These are phyloP conservation scores for Amazona guildingii DNA, from an alignment of 2,113 vertebrate genomes.

Conservation along the genomic window DNA sequence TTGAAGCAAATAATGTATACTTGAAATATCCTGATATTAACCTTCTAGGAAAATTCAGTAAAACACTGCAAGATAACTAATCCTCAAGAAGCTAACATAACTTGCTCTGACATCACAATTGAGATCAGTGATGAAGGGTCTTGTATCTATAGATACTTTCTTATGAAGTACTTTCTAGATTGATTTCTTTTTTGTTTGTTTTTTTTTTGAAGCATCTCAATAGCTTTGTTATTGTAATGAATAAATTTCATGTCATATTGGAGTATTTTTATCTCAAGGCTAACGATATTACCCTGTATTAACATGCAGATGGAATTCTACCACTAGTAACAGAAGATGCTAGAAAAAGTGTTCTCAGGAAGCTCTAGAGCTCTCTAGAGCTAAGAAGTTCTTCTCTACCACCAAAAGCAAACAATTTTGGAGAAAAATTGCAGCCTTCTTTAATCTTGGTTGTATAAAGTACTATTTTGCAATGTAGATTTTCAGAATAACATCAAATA, in stretches of 20 bases:
- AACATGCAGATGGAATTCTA: neutral
- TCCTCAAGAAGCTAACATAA: conserved; percentile 69
- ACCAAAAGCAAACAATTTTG: neutral
- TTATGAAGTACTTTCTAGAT: conserved; percentile 72
- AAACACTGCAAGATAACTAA: neutral
- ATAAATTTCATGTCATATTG: neutral
- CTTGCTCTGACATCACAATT: conserved; percentile 79
- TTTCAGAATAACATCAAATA: neutral
- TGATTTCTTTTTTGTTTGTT: neutral
- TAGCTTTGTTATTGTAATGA: neutral
- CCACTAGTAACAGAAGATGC: neutral
- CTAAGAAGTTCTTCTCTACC: neutral
- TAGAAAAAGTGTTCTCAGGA: neutral
- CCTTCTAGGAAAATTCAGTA: neutral
- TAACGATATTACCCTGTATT: neutral
- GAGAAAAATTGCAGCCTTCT: neutral
- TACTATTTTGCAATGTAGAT: neutral
- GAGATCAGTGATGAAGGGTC: conserved; percentile 60
- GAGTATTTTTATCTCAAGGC: neutral
- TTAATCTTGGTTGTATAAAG: neutral
- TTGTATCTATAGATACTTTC: conserved; percentile 72
- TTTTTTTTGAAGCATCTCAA: neutral
- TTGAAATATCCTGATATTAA: neutral
- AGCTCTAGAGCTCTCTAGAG: neutral
- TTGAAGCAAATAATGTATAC: neutral